Evolutionary conservation across 2,113 vertebrate genomes (phyloP), one percentile per base, ranked within the genome.

Genomic region (Toxotes chatareus): DNA sequence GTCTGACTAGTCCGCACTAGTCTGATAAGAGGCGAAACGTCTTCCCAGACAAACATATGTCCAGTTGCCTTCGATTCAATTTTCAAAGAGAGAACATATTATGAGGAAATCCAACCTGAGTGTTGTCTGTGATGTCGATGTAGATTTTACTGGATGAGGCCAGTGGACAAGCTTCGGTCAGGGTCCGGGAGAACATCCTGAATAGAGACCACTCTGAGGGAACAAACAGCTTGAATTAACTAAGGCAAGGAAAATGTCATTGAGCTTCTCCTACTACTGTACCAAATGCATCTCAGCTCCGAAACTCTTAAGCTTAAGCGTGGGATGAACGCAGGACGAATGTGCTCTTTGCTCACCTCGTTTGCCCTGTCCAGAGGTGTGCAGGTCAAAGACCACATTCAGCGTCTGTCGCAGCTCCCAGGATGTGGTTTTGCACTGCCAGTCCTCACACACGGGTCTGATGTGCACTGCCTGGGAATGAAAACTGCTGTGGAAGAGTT

Each of bases 401-500:
- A 99, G 95, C 0, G 96, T 97, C 94, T 99, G 98, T 68, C 97
- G 96, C 87, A 99, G 96, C 93, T 99, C 98, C 98, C 96, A 98
- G 38, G 97, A 97, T 49, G 95, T 40, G n/a, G 89, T 92, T 86
- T 95, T 92, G 46, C 98, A 99, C 49, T 92, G 92, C 4, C 80
- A 86, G 91, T 99, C 95, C 96, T 96, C 93, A 92, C 98, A 99
- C 83, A 99, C 59, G 0, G 98, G 97, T 47, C 97, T 96, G 88
- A 99, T 97, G 60, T 99, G 98, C 72, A 99, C 96, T 1, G 97
- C 96, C 93, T 99, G 96, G 0, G 98, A 99, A 92, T 98, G 96
- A 91, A 99, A 99, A 88, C 96, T 99, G 86, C 96, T 99, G 94
- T 99, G 96, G 94, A 99, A 99, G 83, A 99, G 91, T 87, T 97